These are phyloP conservation scores for Holcopasites calliopsidis DNA, from an alignment of 1,140 invertebrate species.

Conservation along the genomic window DNA sequence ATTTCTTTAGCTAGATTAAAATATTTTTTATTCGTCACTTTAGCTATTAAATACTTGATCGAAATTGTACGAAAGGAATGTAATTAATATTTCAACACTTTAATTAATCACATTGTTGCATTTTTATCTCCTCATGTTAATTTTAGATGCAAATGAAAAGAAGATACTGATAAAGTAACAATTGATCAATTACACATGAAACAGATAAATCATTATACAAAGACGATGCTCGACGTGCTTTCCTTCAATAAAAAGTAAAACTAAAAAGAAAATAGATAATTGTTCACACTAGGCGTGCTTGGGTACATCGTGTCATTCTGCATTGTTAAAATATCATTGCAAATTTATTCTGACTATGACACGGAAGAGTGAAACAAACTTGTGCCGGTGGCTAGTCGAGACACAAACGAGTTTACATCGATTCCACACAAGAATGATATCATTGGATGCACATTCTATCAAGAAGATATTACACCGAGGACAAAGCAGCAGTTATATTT, in stretches of 20 bases:
- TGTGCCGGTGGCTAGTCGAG: conserved; percentile 9
- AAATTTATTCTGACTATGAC: conserved; percentile 3
- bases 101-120: no score
- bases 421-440: conserved; percentile 31
- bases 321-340: conserved; percentile 4
- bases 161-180: no score
- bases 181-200: no score
- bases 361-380: background rate
- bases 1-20: no score
- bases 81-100: no score
- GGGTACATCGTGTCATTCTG: conserved; percentile 37
- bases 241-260: background rate
- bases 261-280: background rate
- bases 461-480: background rate
- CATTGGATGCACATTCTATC: conserved; percentile 39
- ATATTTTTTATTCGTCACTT: no score
- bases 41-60: no score
- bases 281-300: conserved; percentile 46
- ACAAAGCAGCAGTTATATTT: conserved; percentile 13
- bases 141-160: no score
- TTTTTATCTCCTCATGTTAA: no score
- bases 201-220: no score
- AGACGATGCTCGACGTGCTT: conserved; percentile 39
- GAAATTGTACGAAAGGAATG: no score
- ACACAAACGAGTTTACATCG: conserved; percentile 15